Evolutionary conservation across 1,140 invertebrate genomes (phyloP).

Genomic region (Patella vulgata): DNA sequence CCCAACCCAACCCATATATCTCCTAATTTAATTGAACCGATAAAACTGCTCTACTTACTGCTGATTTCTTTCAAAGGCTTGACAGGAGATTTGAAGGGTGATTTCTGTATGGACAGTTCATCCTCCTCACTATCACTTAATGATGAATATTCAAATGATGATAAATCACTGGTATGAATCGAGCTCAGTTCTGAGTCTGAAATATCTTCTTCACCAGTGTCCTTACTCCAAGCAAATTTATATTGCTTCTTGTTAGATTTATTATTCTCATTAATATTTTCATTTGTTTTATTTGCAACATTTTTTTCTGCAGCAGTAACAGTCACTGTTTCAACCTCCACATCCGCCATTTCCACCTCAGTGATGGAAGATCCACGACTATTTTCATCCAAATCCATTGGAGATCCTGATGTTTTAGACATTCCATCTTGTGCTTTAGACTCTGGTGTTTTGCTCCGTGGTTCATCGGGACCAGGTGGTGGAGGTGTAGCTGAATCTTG

Average conservation of each 20-base stretch:
- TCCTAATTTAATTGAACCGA: too few relatives aligned
- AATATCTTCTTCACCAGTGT: conserved; percentile 36
- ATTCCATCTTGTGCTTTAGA: conserved; percentile 9
- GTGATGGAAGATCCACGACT: conserved; percentile 29
- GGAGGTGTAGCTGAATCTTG: background rate
- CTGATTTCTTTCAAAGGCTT: too few relatives aligned
- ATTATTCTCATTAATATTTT: background rate
- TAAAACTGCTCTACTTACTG: too few relatives aligned
- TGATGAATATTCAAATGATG: conserved; percentile 63
- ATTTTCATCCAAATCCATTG: conserved; percentile 30
- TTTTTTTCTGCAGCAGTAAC: background rate
- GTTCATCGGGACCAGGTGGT: background rate
- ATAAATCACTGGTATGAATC: conserved; percentile 69
- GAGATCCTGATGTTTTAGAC: conserved; percentile 13
- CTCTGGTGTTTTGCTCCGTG: background rate
- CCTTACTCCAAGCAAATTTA: conserved; percentile 58
- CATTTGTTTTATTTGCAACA: background rate
- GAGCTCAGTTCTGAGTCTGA: conserved; percentile 64
- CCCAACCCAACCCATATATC: too few relatives aligned
- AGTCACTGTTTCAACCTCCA: background rate
- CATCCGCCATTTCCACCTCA: conserved; percentile 25
- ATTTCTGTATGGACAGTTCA: background rate
- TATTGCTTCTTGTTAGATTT: conserved; percentile 29
- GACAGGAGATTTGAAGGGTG: too few relatives aligned
- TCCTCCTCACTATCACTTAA: conserved; percentile 26